phyloP scores from a whole-genome alignment of 1,140 invertebrate genomes.

The Proctacanthus coquilletti region DNA sequence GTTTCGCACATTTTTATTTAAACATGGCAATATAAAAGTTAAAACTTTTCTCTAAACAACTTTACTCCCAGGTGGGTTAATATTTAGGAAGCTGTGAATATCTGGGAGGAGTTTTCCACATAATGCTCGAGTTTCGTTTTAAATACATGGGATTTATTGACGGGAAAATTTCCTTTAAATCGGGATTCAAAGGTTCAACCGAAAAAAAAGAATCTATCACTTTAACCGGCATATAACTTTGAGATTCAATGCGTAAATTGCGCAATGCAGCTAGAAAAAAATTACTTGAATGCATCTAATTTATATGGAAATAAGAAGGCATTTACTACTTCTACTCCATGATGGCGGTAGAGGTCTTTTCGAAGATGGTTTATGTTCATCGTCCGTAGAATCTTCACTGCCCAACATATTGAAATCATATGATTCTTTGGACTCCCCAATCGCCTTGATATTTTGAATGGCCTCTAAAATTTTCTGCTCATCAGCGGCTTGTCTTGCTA shows the following conservation, averaged over 20 bases:
- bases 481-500: constrained; percentile 11
- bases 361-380: constrained; percentile 21
- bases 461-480: constrained; percentile 3
- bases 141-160: constrained; percentile 39
- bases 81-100: constrained; percentile 17
- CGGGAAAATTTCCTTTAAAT: constrained; percentile 43
- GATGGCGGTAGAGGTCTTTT: constrained; percentile 26
- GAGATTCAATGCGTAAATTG: constrained; percentile 3
- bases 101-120: constrained; percentile 44
- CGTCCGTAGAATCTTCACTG: constrained; percentile 32
- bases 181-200: constrained; percentile 36
- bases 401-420: constrained; percentile 20
- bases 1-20: no score
- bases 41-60: no score
- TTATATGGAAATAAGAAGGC: constrained; percentile 2
- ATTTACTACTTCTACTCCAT: constrained; percentile 29
- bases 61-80: no score
- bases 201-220: constrained; percentile 37
- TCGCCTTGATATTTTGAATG: constrained; percentile 3
- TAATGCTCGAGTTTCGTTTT: constrained; percentile 45
- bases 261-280: constrained; percentile 3
- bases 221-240: constrained; percentile 4
- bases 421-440: background rate
- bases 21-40: no score
- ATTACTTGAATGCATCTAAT: constrained; percentile 4